phyloP scores from a whole-genome alignment of 2,797 vertebrate species.

The Pseudochirops cupreus region DNA sequence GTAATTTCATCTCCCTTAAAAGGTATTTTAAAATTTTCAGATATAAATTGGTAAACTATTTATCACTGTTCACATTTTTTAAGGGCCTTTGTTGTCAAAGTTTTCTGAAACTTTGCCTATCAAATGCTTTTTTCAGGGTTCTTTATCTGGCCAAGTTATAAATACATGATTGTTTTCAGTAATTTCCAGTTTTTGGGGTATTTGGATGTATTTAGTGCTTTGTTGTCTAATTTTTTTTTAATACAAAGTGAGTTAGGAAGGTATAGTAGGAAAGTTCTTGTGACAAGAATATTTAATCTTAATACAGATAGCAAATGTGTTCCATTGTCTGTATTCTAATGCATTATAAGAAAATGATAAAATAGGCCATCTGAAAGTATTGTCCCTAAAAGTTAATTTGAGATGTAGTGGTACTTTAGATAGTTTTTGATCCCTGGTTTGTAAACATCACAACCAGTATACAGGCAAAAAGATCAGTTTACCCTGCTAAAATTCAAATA shows the following conservation, averaged over 20 bases:
- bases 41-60: slow-evolving; percentile 24
- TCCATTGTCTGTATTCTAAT: background rate
- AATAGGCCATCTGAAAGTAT: background rate
- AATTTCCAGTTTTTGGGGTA: slow-evolving; percentile 1
- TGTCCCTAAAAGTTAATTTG: slow-evolving; percentile 19
- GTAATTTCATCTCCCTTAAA: slow-evolving; percentile 19
- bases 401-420: background rate
- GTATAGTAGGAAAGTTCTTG: background rate
- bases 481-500: background rate
- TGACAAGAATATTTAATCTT: slow-evolving; percentile 8
- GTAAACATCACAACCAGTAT: background rate
- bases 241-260: background rate
- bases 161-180: slow-evolving; percentile 20
- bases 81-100: slow-evolving; percentile 23
- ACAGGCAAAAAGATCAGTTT: background rate
- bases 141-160: slow-evolving; percentile 12
- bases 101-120: slow-evolving; percentile 1
- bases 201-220: slow-evolving; percentile 26
- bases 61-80: slow-evolving; percentile 26
- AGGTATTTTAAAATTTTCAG: background rate
- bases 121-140: slow-evolving; percentile 13
- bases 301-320: slow-evolving; percentile 36
- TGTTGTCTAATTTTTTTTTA: slow-evolving; percentile 1
- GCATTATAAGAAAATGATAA: slow-evolving; percentile 15
- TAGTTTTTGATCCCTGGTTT: background rate